Conservation (phyloP, 2,888 invertebrate genomes). For the Leptinotarsa rubiginosa region DNA sequence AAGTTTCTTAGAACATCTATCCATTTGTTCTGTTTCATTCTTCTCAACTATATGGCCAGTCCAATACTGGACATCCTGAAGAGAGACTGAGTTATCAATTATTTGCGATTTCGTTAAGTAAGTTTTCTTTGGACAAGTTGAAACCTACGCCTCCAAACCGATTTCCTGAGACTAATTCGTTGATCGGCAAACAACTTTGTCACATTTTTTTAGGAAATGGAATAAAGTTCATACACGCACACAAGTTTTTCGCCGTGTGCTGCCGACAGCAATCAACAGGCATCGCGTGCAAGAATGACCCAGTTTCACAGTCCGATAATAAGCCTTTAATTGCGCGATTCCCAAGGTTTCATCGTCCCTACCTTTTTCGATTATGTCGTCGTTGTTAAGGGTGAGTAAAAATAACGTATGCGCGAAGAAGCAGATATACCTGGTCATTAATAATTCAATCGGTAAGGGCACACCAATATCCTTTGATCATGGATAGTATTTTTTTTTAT, state of each 20-base stretch:
- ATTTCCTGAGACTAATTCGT: neutral
- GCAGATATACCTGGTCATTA: too few relatives aligned
- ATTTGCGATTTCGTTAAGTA: neutral
- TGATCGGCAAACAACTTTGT: neutral
- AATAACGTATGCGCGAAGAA: too few relatives aligned
- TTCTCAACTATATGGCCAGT: too few relatives aligned
- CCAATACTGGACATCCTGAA: too few relatives aligned
- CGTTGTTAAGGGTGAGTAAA: neutral
- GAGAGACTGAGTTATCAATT: too few relatives aligned
- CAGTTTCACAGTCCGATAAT: neutral
- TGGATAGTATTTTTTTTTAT: too few relatives aligned
- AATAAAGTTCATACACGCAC: neutral
- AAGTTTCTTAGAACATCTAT: too few relatives aligned
- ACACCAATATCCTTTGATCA: too few relatives aligned
- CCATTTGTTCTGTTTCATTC: too few relatives aligned
- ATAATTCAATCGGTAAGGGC: too few relatives aligned
- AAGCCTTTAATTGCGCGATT: neutral
- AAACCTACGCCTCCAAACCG: neutral
- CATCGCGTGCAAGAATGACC: neutral
- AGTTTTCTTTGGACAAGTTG: neutral
- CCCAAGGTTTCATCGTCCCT: neutral
- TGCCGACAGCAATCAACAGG: conserved; percentile 1
- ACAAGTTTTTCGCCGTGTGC: neutral
- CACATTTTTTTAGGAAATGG: neutral
- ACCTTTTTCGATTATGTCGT: neutral